Percentiles rank a stretch among this genome's conserved stretches.
Conservation (phyloP, 2,113 vertebrate genomes). For the Gadus macrocephalus region DNA sequence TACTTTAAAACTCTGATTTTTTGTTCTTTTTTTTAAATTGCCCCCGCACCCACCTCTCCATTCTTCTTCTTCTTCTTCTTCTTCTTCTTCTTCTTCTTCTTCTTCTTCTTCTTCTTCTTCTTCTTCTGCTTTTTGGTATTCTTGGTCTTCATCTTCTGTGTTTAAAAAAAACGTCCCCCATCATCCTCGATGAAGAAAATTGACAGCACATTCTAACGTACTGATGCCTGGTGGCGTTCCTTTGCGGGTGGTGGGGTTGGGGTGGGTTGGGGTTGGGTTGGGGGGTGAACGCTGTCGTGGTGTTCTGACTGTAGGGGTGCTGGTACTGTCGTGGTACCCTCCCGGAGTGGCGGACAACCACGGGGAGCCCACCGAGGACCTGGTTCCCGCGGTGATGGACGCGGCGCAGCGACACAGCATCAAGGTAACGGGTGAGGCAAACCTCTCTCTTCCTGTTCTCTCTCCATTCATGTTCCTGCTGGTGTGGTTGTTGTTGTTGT, state of each 20-base stretch:
- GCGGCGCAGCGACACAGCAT: constrained; percentile 81
- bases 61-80: background rate
- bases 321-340: constrained; percentile 88
- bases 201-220: background rate
- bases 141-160: background rate
- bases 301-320: constrained; percentile 69
- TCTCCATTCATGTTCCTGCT: constrained; percentile 42
- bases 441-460: constrained; percentile 32
- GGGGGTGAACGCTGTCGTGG: constrained; percentile 3
- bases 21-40: background rate
- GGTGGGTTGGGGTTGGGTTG: background rate
- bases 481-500: constrained; percentile 13
- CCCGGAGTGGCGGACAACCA: constrained; percentile 83
- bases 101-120: too few species aligned
- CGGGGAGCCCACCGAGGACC: constrained; percentile 81
- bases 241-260: too few species aligned
- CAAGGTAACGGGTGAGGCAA: constrained; percentile 80
- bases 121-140: background rate
- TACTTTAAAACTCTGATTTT: background rate
- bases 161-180: background rate
- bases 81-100: too few species aligned
- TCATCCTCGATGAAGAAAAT: background rate
- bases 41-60: background rate
- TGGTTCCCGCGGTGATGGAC: constrained; percentile 82
- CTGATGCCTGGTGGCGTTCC: background rate